Percentiles rank a stretch among this genome's conserved stretches.
phyloP scores from a whole-genome alignment of 2,888 invertebrate species.

The Hypercompe scribonia region DNA sequence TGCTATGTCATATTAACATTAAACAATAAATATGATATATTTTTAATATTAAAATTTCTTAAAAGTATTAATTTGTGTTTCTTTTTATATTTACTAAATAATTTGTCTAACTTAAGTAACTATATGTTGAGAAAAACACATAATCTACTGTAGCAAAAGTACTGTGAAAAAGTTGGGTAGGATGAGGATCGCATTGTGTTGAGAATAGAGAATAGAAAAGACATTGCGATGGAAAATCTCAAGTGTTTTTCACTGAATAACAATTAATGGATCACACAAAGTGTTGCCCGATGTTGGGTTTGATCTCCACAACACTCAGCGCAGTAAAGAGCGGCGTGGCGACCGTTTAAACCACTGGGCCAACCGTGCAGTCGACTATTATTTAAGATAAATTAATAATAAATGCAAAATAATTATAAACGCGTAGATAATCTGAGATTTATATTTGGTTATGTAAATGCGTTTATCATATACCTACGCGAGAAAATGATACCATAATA shows the following conservation, averaged over 20 bases:
- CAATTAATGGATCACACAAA: no score
- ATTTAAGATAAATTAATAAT: no score
- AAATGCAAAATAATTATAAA: neutral
- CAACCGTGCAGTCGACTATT: no score
- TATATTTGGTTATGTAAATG: neutral
- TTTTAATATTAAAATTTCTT: no score
- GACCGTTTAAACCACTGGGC: no score
- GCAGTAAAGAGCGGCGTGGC: no score
- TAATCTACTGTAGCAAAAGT: neutral
- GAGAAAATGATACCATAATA: neutral
- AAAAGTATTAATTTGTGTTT: neutral
- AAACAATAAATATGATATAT: no score
- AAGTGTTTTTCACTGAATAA: no score
- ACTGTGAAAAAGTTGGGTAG: neutral
- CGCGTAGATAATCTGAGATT: no score
- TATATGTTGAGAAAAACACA: neutral
- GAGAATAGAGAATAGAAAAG: neutral
- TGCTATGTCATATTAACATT: neutral
- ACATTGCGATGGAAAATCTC: neutral
- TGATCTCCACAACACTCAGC: no score
- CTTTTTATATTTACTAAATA: no score
- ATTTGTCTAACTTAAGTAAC: neutral
- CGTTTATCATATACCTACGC: neutral
- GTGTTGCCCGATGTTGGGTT: no score
- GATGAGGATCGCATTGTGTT: neutral